Conservation (phyloP, 2,113 vertebrate species). For the Rynchops niger region DNA sequence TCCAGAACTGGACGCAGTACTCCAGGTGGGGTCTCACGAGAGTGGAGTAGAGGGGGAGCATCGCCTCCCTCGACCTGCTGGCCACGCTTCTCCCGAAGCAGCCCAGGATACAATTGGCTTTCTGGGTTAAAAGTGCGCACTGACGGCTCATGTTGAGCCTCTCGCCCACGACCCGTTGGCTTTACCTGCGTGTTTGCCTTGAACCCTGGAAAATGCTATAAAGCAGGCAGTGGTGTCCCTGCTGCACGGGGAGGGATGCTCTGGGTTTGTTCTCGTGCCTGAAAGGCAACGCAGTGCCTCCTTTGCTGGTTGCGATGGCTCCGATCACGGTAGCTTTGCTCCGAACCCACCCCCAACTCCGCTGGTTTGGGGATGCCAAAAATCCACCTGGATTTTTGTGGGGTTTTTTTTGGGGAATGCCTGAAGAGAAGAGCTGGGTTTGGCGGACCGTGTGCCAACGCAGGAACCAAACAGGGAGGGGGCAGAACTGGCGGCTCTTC, state of each 20-base stretch:
- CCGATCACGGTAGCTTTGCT: rapidly evolving
- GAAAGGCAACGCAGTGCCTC: background rate
- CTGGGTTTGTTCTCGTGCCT: rapidly evolving
- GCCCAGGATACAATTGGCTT: too few species aligned
- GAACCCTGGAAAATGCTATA: background rate
- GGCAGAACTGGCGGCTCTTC: background rate
- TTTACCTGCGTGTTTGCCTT: background rate
- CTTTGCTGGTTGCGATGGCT: background rate
- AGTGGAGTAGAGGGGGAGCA: too few species aligned
- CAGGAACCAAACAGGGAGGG: rapidly evolving
- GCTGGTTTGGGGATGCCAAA: background rate
- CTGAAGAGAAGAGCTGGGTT: background rate
- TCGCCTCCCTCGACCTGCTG: too few species aligned
- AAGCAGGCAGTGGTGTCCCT: background rate
- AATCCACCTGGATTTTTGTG: background rate
- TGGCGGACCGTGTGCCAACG: rapidly evolving
- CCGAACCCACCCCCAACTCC: rapidly evolving
- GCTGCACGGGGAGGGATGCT: rapidly evolving
- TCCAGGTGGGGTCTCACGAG: too few species aligned
- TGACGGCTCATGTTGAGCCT: too few species aligned
- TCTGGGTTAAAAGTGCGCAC: too few species aligned
- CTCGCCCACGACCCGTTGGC: background rate
- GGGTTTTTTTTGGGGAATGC: background rate
- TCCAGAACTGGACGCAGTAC: too few species aligned
- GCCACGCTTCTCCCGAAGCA: too few species aligned